A percentile compares a stretch with the other conserved stretches of the same genome.
Conservation (phyloP, 1,140 invertebrate genomes). For the Zophobas atratus region DNA sequence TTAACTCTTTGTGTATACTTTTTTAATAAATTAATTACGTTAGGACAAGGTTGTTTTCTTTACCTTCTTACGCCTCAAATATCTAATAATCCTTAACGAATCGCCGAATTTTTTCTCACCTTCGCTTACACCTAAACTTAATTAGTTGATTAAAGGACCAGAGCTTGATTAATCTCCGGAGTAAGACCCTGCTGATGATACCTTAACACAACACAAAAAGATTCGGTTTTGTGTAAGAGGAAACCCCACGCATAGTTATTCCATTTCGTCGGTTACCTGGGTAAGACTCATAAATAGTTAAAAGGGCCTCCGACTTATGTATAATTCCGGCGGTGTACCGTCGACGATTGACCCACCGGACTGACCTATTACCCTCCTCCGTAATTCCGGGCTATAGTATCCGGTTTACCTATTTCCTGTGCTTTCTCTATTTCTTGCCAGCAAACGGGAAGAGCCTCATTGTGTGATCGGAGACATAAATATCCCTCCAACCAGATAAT, state of each 20-base stretch:
- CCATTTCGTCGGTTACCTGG: conserved; percentile 13
- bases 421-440: conserved; percentile 17
- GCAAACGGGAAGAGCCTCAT: conserved; percentile 32
- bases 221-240: not conserved
- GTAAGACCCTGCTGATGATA: conserved; percentile 1
- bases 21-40: not conserved
- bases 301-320: conserved; percentile 31
- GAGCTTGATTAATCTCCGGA: conserved; percentile 24
- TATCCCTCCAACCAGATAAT: conserved; percentile 24
- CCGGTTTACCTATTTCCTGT: conserved; percentile 39
- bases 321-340: conserved; percentile 30
- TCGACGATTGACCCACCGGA: conserved; percentile 34
- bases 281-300: conserved; percentile 24
- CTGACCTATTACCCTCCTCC: conserved; percentile 38
- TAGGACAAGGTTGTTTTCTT: no score
- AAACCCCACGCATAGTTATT: conserved; percentile 3
- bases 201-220: conserved; percentile 21
- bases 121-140: not conserved
- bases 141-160: conserved; percentile 40
- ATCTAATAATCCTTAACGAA: conserved; percentile 14
- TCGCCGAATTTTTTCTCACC: conserved; percentile 8
- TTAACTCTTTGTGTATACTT: no score
- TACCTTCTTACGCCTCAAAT: not conserved
- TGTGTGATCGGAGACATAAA: conserved; percentile 40
- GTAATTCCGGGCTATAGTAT: conserved; percentile 23